phyloP scores from a whole-genome alignment of 2,797 vertebrate species.

The Varecia variegata region DNA sequence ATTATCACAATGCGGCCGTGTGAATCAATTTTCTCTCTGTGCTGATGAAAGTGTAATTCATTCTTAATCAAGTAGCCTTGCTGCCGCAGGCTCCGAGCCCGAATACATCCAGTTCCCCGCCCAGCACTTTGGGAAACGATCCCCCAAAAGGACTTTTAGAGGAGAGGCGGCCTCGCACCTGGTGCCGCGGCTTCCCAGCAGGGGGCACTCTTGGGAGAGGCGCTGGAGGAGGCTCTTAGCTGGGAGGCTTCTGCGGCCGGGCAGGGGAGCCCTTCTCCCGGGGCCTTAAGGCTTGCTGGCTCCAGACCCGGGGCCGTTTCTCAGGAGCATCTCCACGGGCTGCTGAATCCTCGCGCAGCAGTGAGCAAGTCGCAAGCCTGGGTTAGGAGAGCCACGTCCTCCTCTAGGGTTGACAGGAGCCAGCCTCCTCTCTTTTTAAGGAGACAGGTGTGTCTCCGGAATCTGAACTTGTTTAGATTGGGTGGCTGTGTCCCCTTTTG shows the following conservation, averaged over 20 bases:
- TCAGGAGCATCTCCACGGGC: not conserved
- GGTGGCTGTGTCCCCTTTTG: not conserved
- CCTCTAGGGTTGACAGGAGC: not conserved
- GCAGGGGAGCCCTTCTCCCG: not conserved
- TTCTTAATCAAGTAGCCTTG: conserved; percentile 80
- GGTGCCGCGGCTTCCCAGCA: not conserved
- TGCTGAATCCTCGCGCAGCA: not conserved
- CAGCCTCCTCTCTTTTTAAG: not conserved
- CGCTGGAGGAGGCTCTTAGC: not conserved
- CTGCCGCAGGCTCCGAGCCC: not conserved
- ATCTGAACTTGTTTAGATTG: not conserved
- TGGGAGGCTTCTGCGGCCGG: not conserved
- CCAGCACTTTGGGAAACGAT: conserved; percentile 1
- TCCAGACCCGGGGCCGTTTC: not conserved
- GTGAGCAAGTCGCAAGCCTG: not conserved
- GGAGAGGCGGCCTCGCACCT: not conserved
- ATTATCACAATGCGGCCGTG: conserved; percentile 82
- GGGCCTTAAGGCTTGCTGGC: not conserved
- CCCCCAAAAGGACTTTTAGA: conserved; percentile 47
- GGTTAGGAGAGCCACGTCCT: not conserved
- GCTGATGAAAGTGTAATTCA: conserved; percentile 82
- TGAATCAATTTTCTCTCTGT: conserved; percentile 81
- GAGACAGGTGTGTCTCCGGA: not conserved
- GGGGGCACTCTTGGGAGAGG: not conserved
- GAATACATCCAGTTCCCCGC: conserved; percentile 52